phyloP scores from a whole-genome alignment of 2,797 vertebrate genomes.

The Manis pentadactyla region DNA sequence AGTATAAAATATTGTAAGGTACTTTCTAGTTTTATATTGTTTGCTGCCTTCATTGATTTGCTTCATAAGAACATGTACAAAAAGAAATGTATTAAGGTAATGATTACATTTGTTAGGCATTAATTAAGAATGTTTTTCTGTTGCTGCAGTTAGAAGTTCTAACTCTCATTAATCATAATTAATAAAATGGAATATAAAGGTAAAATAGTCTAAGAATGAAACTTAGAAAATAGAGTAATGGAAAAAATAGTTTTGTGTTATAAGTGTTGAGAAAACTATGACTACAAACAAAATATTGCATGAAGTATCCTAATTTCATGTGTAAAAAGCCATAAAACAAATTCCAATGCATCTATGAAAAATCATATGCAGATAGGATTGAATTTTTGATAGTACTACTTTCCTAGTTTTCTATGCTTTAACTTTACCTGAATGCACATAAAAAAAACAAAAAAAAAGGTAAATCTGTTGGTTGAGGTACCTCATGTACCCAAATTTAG shows the following conservation, averaged over 20 bases:
- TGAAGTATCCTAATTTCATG: constrained; percentile 67
- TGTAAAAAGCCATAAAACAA: constrained; percentile 79
- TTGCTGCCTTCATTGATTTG: not conserved
- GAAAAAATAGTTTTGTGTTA: constrained; percentile 5
- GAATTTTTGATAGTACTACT: constrained; percentile 75
- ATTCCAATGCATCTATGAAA: constrained; percentile 68
- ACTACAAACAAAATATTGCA: constrained; percentile 70
- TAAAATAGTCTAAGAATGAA: not conserved
- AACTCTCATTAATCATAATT: constrained; percentile 75
- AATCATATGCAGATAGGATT: constrained; percentile 79
- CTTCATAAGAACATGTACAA: constrained; percentile 48
- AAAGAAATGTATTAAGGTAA: constrained; percentile 60
- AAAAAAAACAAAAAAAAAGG: constrained; percentile 25
- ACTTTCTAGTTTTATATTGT: not conserved
- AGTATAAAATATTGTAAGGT: not conserved
- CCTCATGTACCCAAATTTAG: constrained; percentile 83
- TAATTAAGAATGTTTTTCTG: constrained; percentile 58
- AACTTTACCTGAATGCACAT: not conserved
- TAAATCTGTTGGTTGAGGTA: constrained; percentile 83
- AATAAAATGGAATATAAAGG: constrained; percentile 69
- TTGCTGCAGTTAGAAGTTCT: constrained; percentile 70
- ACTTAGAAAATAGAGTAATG: not conserved
- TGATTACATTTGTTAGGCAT: constrained; percentile 44
- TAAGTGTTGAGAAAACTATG: constrained; percentile 22
- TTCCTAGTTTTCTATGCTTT: not conserved